Percentiles rank a stretch among this genome's conserved stretches.
Conservation (phyloP, 2,797 vertebrate genomes). For the Cuculus canorus region DNA sequence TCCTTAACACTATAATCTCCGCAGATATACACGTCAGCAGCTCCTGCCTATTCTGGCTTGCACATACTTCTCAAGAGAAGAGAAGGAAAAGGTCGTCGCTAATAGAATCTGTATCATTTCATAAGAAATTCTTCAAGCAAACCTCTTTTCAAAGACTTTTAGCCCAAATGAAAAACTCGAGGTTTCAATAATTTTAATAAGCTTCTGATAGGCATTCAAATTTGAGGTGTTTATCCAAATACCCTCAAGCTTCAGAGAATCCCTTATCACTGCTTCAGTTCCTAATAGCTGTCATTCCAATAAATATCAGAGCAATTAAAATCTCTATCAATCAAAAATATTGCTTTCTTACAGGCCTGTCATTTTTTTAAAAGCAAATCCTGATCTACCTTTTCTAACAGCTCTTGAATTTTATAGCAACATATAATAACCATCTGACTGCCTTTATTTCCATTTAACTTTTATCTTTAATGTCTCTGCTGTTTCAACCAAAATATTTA, state of each 20-base stretch:
- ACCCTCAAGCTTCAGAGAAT: conserved; percentile 68
- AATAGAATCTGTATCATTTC: background rate
- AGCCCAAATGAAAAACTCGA: conserved; percentile 58
- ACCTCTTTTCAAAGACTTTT: conserved; percentile 51
- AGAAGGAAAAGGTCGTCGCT: background rate
- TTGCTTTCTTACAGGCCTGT: conserved; percentile 60
- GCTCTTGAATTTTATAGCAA: conserved; percentile 79
- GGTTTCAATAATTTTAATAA: conserved; percentile 67
- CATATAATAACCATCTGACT: conserved; percentile 80
- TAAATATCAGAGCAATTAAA: conserved; percentile 67
- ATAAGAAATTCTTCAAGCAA: conserved; percentile 42
- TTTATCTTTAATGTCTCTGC: conserved; percentile 77
- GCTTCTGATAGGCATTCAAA: conserved; percentile 58
- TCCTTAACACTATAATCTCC: conserved; percentile 4
- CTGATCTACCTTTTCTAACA: conserved; percentile 77
- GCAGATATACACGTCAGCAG: background rate
- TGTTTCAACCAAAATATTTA: conserved; percentile 80
- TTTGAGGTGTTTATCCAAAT: conserved; percentile 70
- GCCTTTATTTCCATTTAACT: conserved; percentile 81
- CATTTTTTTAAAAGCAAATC: conserved; percentile 77
- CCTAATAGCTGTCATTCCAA: conserved; percentile 66
- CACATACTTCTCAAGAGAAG: background rate
- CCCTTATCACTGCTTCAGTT: conserved; percentile 39
- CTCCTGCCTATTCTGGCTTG: conserved; percentile 1
- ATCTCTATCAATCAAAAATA: conserved; percentile 55